phyloP scores from a whole-genome alignment of 1,140 invertebrate species.

The Lamellibrachia luymesi region DNA sequence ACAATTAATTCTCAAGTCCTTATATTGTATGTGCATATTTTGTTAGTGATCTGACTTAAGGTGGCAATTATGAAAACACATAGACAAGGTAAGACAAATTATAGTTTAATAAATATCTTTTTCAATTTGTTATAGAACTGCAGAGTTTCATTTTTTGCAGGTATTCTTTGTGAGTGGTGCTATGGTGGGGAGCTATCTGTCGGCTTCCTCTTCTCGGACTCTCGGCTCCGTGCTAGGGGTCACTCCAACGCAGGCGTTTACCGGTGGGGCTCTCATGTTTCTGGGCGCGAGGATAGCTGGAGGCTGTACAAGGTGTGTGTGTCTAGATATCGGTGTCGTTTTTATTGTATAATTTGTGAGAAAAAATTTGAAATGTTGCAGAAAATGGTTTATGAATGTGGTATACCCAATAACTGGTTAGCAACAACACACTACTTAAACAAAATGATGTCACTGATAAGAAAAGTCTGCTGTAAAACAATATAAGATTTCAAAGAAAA shows the following conservation, averaged over 20 bases:
- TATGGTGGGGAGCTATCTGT: constrained; percentile 13
- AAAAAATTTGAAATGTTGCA: no score
- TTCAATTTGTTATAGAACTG: no score
- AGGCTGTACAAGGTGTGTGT: constrained; percentile 22
- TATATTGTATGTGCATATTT: not conserved
- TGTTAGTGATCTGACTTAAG: not conserved
- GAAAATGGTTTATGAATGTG: no score
- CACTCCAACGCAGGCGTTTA: constrained; percentile 6
- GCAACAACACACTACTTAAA: no score
- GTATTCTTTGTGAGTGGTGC: constrained; percentile 23
- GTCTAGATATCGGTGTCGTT: not conserved
- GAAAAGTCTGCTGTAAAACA: no score
- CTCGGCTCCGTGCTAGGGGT: constrained; percentile 11
- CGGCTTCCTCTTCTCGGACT: constrained; percentile 10
- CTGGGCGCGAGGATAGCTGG: constrained; percentile 22
- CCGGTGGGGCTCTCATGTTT: constrained; percentile 20
- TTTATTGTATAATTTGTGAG: not conserved
- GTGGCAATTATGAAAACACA: not conserved
- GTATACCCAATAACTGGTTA: no score
- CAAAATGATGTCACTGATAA: no score
- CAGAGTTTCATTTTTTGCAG: not conserved
- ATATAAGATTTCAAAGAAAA: no score
- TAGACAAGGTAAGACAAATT: not conserved
- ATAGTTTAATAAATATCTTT: not conserved
- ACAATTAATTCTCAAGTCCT: not conserved